Evolutionary conservation across 2,888 invertebrate genomes (phyloP).

Genomic region (Cheilosia urbana): DNA sequence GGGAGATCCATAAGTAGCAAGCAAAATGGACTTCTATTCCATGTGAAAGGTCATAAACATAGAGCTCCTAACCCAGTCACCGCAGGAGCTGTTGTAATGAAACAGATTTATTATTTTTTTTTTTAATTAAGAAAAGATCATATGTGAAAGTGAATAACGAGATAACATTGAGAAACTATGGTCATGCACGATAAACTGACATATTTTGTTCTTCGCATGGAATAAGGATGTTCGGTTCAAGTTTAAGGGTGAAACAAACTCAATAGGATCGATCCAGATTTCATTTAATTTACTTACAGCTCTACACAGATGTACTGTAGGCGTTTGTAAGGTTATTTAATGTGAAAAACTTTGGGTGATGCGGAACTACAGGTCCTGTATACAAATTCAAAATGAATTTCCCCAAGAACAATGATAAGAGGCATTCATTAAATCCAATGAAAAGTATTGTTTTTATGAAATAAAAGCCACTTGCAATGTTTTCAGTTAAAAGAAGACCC

Average conservation of each 20-base stretch:
- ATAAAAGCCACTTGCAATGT: too few relatives aligned
- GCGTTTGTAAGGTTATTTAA: too few relatives aligned
- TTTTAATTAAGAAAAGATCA: conserved; percentile 28
- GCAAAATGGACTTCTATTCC: conserved; percentile 64
- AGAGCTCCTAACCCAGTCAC: conserved; percentile 55
- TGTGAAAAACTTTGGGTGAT: too few relatives aligned
- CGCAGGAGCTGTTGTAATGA: conserved; percentile 69
- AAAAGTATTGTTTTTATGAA: too few relatives aligned
- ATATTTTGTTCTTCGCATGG: not conserved
- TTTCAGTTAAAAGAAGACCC: too few relatives aligned
- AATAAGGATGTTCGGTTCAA: not conserved
- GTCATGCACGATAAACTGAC: conserved; percentile 23
- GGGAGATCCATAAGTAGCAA: conserved; percentile 65
- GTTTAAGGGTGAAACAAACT: not conserved
- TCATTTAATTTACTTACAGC: too few relatives aligned
- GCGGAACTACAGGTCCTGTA: too few relatives aligned
- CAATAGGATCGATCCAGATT: too few relatives aligned
- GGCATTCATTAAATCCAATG: too few relatives aligned
- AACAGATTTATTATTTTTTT: conserved; percentile 60
- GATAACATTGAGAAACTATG: conserved; percentile 31
- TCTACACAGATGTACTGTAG: too few relatives aligned
- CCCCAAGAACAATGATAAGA: too few relatives aligned
- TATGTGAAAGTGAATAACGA: conserved; percentile 37
- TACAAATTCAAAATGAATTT: too few relatives aligned
- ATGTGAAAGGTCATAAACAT: conserved; percentile 65